Base-by-base conservation (phyloP, 2,797 vertebrate genomes). In the Tangara arthus region DNA sequence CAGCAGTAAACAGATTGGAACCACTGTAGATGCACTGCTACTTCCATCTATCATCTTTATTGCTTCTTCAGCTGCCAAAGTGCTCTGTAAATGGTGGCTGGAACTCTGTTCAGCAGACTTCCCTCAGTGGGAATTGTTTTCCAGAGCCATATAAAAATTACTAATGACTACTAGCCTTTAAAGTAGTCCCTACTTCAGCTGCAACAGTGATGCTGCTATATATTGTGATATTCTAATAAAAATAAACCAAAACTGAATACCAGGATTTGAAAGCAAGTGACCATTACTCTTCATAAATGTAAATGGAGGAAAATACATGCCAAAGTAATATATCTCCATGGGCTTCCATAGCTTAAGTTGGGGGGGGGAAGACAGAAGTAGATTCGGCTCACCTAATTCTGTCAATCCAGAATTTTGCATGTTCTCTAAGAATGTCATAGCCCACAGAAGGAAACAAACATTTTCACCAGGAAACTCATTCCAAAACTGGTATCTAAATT, bases 31-130 rank as follows among this genome's bases (percentile, higher is more conserved):
- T 91, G 85, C 60, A 41, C 85, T 93, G 77, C 73, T 86, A 64
- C 66, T 95, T 96, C 77, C 72, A 96, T 93, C 81, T 92, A 84
- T 93, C 87, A 92, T 89, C 95, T 96, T 95, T 83, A 92, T 92
- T 89, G 50, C 80, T 95, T 61, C 66, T 87, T 94, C 93, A 96
- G 87, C 87, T 96, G 94, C 90, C 90, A 91, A 96, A 95, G 83
- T 82, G 52, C 88, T 95, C 95, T 95, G 87, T 82, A 96, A 96
- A 94, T 85, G 84, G 87, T 78, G 84, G 60, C 71, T 91, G 93
- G 93, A 82, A 94, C 82, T 72, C 71, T 34, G 23, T 85, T 96
- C 89, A 93, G 85, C 71, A 90, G 63, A 81, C 28, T 90, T 96
- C 35, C 73, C 88, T 96, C 79, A 65, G 52, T 55, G 66, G 82